Evolutionary conservation across 2,888 invertebrate species (phyloP), one percentile per base, ranked within the genome.

Genomic region (Hetaerina titia): DNA sequence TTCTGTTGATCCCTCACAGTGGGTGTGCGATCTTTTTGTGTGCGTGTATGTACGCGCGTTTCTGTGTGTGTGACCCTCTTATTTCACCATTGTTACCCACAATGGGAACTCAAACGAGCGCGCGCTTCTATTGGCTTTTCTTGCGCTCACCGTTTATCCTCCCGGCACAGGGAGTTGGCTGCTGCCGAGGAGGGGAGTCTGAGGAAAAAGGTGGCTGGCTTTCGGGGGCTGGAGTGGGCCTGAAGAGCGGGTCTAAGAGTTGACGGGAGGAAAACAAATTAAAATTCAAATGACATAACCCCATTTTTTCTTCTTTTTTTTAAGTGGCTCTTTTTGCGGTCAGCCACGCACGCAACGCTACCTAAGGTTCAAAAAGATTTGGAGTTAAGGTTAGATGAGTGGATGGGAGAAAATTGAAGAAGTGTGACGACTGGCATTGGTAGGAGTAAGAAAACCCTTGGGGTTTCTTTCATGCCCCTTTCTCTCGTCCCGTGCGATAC

Each of bases 231-330:
- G 2, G 69, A 81, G 25, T 11, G 81, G 81, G n/a, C n/a, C 6
- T 81, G 81, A 31, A 81, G 81, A 31, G 74, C n/a, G 74, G 81
- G 11, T n/a, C 69, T n/a, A 9, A 69, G 17, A 69, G 69, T 31
- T 81, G 81, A 81, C 81, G 81, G 81, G 81, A 81, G 56, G 92
- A 92, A 92, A 92, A 92, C 92, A 92, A 92, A 92, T 92, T 92
- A 92, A 92, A 92, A 69, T 92, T 92, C 92, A 81, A 81, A 81
- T 81, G 81, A 81, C 81, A 81, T 81, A 92, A 92, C n/a, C 56
- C 56, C 92, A 57, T 56, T 56, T 31, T 69, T n/a, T 0, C 56
- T 69, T 57, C 56, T 89, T 69, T 90, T 92, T 92, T 56, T 64
- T 56, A 92, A 74, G 92, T 69, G 92, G 69, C 56, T 90, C 69